A percentile compares a stretch with the other conserved stretches of the same genome.
phyloP scores from a whole-genome alignment of 2,888 invertebrate species.

The Panorpa germanica region DNA sequence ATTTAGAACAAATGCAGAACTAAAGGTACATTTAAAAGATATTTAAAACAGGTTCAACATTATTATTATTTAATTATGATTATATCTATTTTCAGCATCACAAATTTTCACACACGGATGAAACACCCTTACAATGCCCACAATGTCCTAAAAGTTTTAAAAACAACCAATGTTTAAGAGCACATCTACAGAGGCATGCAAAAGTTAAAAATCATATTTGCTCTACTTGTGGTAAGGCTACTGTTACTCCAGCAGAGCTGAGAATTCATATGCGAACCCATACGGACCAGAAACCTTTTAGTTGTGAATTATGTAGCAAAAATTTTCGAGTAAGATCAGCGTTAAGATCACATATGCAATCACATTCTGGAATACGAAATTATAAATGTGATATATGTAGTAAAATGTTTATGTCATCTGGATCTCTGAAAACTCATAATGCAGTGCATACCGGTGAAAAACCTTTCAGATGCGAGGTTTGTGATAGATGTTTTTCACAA shows the following conservation, averaged over 20 bases:
- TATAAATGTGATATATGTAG: conserved; percentile 11
- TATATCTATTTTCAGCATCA: conserved; percentile 9
- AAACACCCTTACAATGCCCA: conserved; percentile 8
- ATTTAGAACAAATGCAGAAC: no score
- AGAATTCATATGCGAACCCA: conserved; percentile 11
- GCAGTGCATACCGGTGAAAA: conserved; percentile 10
- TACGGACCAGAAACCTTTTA: conserved; percentile 8
- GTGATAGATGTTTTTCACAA: conserved; percentile 10
- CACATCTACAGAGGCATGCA: conserved; percentile 10
- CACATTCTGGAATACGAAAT: conserved; percentile 10
- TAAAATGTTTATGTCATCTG: conserved; percentile 10
- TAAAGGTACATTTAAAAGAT: no score
- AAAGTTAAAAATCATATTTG: conserved; percentile 11
- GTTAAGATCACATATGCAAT: conserved; percentile 8
- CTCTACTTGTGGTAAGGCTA: conserved; percentile 11
- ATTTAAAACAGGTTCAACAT: no score
- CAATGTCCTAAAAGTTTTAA: conserved; percentile 10
- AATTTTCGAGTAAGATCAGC: conserved; percentile 8
- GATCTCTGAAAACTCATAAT: conserved; percentile 10
- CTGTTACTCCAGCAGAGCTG: conserved; percentile 10
- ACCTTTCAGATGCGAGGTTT: conserved; percentile 10
- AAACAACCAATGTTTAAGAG: conserved; percentile 9
- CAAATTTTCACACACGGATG: conserved; percentile 9
- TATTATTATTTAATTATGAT: neutral
- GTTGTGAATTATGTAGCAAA: conserved; percentile 8